Percentiles rank a stretch among this genome's conserved stretches.
Evolutionary conservation across 2,797 vertebrate genomes (phyloP).

Genomic region (Trematomus bernacchii): DNA sequence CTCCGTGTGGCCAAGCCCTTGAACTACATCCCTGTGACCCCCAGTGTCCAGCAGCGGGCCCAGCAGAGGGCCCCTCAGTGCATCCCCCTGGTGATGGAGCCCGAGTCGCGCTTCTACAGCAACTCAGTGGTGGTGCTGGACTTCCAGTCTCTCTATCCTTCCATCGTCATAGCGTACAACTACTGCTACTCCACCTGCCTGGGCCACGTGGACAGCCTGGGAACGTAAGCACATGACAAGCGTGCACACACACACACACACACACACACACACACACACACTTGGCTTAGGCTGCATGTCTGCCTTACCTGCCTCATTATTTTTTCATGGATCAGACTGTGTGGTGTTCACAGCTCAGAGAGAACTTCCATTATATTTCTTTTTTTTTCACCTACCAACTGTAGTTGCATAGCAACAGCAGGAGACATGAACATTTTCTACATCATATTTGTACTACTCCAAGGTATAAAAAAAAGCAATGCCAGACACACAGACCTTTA

Average conservation of each 20-base stretch:
- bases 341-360: conserved; percentile 52
- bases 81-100: conserved; percentile 96
- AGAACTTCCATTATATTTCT: conserved; percentile 24
- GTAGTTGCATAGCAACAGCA: conserved; percentile 73
- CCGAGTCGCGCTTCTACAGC: conserved; percentile 98
- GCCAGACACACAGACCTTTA: conserved; percentile 12
- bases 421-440: conserved; percentile 22
- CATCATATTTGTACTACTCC: conserved; percentile 31
- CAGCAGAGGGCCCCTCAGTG: conserved; percentile 96
- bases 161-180: conserved; percentile 98
- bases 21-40: conserved; percentile 95
- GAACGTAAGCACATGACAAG: conserved; percentile 89
- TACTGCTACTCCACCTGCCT: conserved; percentile 99
- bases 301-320: conserved; percentile 40
- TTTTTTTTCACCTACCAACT: conserved; percentile 31
- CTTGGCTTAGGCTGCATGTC: conserved; percentile 1
- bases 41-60: conserved; percentile 92
- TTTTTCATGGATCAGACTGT: conserved; percentile 42
- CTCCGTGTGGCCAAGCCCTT: conserved; percentile 95
- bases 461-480: conserved; percentile 13
- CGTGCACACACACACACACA: conserved; percentile 7
- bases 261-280: no score
- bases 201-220: conserved; percentile 93
- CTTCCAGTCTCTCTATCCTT: conserved; percentile 97
- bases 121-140: conserved; percentile 96